Percentiles rank a stretch among this genome's conserved stretches.
Evolutionary conservation across 2,888 invertebrate species (phyloP).

Genomic region (Acanthosepion esculentum): DNA sequence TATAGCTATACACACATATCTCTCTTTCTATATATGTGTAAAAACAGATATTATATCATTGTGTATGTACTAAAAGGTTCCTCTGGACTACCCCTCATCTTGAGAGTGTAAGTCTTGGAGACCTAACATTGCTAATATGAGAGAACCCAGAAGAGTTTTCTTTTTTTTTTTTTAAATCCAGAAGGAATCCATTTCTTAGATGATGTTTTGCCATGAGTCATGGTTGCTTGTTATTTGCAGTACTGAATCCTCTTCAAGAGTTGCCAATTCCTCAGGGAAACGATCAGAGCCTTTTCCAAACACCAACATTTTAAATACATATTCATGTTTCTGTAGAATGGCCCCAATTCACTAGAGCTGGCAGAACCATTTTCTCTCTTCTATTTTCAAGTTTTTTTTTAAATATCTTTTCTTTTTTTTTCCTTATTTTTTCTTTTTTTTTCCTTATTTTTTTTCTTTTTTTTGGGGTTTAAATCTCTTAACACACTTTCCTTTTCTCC

Average conservation of each 20-base stretch:
- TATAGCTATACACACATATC: not conserved
- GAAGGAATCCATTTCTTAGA: not conserved
- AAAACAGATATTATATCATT: not conserved
- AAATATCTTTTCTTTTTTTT: not conserved
- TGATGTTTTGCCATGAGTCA: constrained; percentile 6
- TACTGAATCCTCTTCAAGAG: constrained; percentile 17
- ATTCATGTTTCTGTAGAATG: constrained; percentile 8
- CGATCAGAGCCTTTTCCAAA: not conserved
- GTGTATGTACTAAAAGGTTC: not conserved
- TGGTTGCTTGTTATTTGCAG: not conserved
- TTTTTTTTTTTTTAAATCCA: not conserved
- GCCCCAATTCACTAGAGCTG: not conserved
- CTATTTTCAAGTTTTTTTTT: not conserved
- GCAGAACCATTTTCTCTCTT: constrained; percentile 3
- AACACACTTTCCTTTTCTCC: not conserved
- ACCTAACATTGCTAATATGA: not conserved
- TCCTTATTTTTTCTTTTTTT: not conserved
- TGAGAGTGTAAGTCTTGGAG: not conserved
- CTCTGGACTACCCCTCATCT: not conserved
- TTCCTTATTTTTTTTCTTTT: not conserved
- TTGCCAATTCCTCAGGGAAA: not conserved
- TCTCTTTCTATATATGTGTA: not conserved
- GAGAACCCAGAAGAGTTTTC: too few relatives aligned
- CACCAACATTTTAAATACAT: constrained; percentile 33
- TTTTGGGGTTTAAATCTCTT: not conserved